Evolutionary conservation across 2,113 vertebrate species (phyloP).

Genomic region (Pseudois nayaur): DNA sequence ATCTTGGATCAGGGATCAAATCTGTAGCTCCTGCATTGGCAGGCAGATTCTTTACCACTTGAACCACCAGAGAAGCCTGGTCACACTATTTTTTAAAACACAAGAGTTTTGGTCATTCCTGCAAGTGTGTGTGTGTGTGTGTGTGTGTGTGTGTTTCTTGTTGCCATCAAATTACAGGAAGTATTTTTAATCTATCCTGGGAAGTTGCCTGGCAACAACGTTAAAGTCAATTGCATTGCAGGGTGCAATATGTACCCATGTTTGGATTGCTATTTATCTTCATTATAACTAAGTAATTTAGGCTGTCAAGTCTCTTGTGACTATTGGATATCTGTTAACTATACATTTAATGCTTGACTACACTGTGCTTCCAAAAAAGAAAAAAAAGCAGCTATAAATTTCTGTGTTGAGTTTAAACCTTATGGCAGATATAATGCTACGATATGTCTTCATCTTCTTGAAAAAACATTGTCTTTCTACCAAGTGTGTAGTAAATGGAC

Average conservation of each 20-base stretch:
- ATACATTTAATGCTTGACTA: constrained; percentile 69
- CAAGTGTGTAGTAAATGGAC: constrained; percentile 36
- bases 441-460: background rate
- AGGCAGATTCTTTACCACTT: background rate
- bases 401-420: constrained; percentile 42
- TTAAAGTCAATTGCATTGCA: constrained; percentile 74
- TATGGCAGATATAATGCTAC: constrained; percentile 43
- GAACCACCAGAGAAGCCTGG: background rate
- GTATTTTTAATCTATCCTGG: constrained; percentile 53
- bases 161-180: constrained; percentile 47
- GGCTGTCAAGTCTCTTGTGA: constrained; percentile 77
- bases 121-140: background rate
- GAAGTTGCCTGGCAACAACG: constrained; percentile 85
- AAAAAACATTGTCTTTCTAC: constrained; percentile 42
- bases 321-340: constrained; percentile 74
- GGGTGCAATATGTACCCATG: constrained; percentile 53
- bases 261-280: constrained; percentile 80
- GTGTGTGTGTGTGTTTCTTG: background rate
- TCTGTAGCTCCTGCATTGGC: fast-evolving
- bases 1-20: background rate
- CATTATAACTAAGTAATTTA: constrained; percentile 80
- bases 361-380: constrained; percentile 34
- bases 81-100: background rate
- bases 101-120: background rate
- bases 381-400: constrained; percentile 58